Evolutionary conservation across 2,888 invertebrate species (phyloP).

Genomic region (Acrobasis repandana): DNA sequence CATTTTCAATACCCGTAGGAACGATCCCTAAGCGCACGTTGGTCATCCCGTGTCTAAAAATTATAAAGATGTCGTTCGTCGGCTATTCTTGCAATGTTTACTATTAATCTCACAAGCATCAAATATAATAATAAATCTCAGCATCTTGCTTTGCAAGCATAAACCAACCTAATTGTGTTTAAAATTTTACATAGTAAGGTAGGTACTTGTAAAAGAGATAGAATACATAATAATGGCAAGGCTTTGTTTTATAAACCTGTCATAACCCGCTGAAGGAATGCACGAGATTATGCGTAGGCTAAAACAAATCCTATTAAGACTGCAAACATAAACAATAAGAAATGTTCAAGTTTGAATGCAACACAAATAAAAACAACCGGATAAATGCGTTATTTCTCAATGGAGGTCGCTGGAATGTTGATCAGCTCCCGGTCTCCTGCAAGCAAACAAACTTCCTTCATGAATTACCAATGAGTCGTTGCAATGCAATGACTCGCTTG

Average conservation of each 20-base stretch:
- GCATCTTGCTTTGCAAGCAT: too few species aligned
- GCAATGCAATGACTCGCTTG: slow-evolving; percentile 4
- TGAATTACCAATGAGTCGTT: slow-evolving; percentile 31
- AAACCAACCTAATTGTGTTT: too few species aligned
- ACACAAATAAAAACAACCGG: slow-evolving; percentile 23
- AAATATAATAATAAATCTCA: too few species aligned
- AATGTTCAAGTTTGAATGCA: background rate
- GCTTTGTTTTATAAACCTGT: too few species aligned
- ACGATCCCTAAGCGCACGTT: background rate
- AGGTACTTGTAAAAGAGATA: too few species aligned
- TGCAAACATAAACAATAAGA: too few species aligned
- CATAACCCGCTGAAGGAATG: too few species aligned
- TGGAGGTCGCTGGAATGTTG: slow-evolving; percentile 7
- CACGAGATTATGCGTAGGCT: too few species aligned
- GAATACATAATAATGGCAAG: too few species aligned
- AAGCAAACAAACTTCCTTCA: slow-evolving; percentile 32
- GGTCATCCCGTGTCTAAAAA: background rate
- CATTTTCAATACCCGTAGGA: slow-evolving; percentile 1
- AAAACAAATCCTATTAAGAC: too few species aligned
- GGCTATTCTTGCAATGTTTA: background rate
- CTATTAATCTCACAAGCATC: too few species aligned
- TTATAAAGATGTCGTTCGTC: background rate
- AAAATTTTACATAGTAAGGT: too few species aligned
- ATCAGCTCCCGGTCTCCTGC: slow-evolving; percentile 10
- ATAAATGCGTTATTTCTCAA: slow-evolving; percentile 21